Conservation (phyloP, 2,113 vertebrate species). For the Sapayoa aenigma region DNA sequence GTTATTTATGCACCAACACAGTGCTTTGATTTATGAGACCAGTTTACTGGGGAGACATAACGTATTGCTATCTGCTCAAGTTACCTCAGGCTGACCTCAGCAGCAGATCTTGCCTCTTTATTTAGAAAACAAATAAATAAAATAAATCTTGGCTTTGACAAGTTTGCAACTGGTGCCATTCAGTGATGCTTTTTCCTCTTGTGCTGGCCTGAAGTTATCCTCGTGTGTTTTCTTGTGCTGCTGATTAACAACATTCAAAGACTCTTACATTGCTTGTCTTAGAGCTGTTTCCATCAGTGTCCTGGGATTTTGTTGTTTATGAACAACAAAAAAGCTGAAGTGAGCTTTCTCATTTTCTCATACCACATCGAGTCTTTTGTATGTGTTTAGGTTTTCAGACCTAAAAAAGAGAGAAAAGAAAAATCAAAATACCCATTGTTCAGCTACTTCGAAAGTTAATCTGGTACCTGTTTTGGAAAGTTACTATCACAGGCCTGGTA, state of each 20-base stretch:
- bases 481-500: not conserved
- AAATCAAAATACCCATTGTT: not conserved
- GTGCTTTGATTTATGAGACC: not conserved
- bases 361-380: not conserved
- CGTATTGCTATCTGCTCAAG: accelerated
- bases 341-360: not conserved
- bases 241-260: not conserved
- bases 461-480: not conserved
- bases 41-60: not conserved
- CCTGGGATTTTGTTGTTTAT: not conserved
- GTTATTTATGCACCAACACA: accelerated
- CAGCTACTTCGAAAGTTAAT: not conserved
- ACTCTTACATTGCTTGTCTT: not conserved
- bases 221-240: accelerated
- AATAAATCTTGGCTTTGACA: not conserved
- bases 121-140: not conserved
- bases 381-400: not conserved
- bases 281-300: not conserved
- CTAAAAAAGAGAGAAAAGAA: too few relatives aligned
- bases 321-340: not conserved
- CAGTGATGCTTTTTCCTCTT: not conserved
- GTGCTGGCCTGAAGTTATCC: not conserved
- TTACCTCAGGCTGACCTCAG: not conserved
- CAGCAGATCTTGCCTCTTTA: not conserved
- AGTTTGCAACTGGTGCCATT: not conserved